A percentile compares a stretch with the other conserved stretches of the same genome.
These are phyloP conservation scores for Drosophila chauvacae DNA, from an alignment of 1,140 invertebrate genomes.

Conservation along the genomic window DNA sequence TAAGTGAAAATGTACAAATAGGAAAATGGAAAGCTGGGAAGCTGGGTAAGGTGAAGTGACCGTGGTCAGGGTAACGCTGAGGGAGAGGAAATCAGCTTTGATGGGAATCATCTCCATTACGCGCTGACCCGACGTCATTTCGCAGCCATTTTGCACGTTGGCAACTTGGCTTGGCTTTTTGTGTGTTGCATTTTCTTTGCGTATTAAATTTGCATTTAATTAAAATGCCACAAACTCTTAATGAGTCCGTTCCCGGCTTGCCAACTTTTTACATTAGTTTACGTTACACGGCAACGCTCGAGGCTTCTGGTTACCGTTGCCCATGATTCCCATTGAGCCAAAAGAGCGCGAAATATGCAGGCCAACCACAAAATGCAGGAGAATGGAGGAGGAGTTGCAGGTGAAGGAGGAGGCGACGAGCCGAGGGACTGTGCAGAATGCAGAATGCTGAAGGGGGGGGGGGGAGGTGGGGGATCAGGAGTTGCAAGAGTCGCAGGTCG, in stretches of 20 bases:
- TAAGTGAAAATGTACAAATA: not conserved
- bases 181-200: slow-evolving; percentile 58
- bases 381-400: no score
- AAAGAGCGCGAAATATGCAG: slow-evolving; percentile 62
- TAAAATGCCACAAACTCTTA: slow-evolving; percentile 68
- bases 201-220: slow-evolving; percentile 70
- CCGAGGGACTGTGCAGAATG: not conserved
- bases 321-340: slow-evolving; percentile 61
- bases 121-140: slow-evolving; percentile 34
- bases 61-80: not conserved
- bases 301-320: slow-evolving; percentile 52
- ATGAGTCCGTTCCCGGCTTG: slow-evolving; percentile 45
- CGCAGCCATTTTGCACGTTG: slow-evolving; percentile 33
- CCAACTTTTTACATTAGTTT: slow-evolving; percentile 65
- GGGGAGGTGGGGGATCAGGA: not conserved
- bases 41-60: not conserved
- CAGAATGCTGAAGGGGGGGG: not conserved
- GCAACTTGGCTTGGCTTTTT: slow-evolving; percentile 24
- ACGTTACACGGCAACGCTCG: slow-evolving; percentile 53
- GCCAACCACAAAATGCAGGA: slow-evolving; percentile 17
- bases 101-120: slow-evolving; percentile 17
- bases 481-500: slow-evolving; percentile 1
- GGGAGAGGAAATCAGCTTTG: slow-evolving; percentile 38
- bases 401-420: no score
- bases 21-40: not conserved